Evolutionary conservation across 2,888 invertebrate species (phyloP), one percentile per base, ranked within the genome.

Genomic region (Chrysina gloriosa): DNA sequence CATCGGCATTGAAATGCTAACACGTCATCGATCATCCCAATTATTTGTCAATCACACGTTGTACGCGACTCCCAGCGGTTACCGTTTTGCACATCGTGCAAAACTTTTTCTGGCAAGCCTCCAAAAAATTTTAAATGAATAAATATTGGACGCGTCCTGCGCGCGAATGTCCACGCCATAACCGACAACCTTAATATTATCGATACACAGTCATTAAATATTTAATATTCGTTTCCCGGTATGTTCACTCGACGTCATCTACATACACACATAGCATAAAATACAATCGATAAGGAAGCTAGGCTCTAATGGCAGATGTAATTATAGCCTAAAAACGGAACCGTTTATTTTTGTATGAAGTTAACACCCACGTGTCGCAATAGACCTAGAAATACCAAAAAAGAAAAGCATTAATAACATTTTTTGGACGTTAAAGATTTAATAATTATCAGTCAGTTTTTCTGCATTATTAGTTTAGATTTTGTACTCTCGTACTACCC

Each of bases 141-240:
- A 52, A 52, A 52, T 52, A 52, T 19, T 45, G 19, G 19, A 45
- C 16, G 16, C 45, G 45, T 45, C 52, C n/a, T 29, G 31, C 31
- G 31, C 29, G 31, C 52, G 34, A 7, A 52, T 52, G 52, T 52
- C 52, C 31, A 52, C n/a, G 16, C 29, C 52, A 31, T 52, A 52
- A 52, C 31, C 31, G 19, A 19, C 29, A 11, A n/a, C 19, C 16
- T 52, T 31, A 52, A n/a, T n/a, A 52, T 52, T 52, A 29, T 52
- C 31, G 52, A 52, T 52, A 31, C 31, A 52, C 19, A 29, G 25
- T 1, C 52, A 52, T 52, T 31, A 52, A 52, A 52, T 52, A 52
- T 52, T 29, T 31, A 52, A 45, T 52, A 9, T 52, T 19, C 31
- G 52, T 31, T 52, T 45, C 7, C 45, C 52, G 19, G 31, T 52